Evolutionary conservation across 2,888 invertebrate genomes (phyloP).

Genomic region (Plagodis pulveraria): DNA sequence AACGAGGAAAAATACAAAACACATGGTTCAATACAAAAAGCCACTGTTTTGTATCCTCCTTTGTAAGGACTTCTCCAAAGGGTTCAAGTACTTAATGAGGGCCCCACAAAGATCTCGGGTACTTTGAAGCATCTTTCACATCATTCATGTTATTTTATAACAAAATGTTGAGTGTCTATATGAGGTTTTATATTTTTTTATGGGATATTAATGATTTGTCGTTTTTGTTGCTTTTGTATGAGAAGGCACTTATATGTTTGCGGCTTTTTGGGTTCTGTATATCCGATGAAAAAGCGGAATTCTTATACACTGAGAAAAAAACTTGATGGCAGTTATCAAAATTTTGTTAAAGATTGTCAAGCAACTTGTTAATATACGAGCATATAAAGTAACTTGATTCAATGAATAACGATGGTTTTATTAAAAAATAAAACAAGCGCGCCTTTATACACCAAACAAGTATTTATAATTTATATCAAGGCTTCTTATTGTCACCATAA

Average conservation of each 20-base stretch:
- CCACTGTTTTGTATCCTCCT: slow-evolving; percentile 33
- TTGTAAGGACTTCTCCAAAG: slow-evolving; percentile 47
- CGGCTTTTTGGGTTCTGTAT: slow-evolving; percentile 8
- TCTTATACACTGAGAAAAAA: no score
- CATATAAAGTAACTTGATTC: no score
- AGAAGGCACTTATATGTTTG: slow-evolving; percentile 25
- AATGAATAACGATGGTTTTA: no score
- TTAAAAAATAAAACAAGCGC: no score
- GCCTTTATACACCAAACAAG: no score
- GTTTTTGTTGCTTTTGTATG: slow-evolving; percentile 32
- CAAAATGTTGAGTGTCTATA: slow-evolving; percentile 26
- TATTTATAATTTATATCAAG: no score
- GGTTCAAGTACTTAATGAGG: slow-evolving; percentile 69
- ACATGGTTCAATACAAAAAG: slow-evolving; percentile 30
- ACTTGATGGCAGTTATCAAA: no score
- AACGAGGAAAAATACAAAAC: slow-evolving; percentile 22
- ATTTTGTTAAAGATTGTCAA: no score
- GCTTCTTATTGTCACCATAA: no score
- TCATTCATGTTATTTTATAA: slow-evolving; percentile 32
- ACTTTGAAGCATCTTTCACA: slow-evolving; percentile 27
- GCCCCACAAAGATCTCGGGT: slow-evolving; percentile 46
- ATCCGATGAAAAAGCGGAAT: not conserved
- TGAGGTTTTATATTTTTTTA: slow-evolving; percentile 24
- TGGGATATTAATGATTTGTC: slow-evolving; percentile 35
- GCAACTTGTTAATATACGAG: no score